Conservation (phyloP, 1,140 invertebrate species). For the Dendrolimus punctatus region DNA sequence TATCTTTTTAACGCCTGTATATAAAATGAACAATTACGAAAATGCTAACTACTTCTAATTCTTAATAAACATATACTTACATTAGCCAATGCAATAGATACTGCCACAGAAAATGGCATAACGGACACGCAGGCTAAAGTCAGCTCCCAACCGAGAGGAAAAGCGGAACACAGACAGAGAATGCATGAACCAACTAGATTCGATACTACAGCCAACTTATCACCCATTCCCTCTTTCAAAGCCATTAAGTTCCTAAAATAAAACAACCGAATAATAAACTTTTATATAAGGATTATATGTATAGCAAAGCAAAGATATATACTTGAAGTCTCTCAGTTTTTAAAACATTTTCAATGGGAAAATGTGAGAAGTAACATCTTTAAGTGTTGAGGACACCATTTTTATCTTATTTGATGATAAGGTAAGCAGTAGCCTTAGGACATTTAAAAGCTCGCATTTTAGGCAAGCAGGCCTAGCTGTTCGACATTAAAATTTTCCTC, state of each 20-base stretch:
- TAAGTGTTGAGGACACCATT: too few relatives aligned
- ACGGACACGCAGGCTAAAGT: conserved; percentile 80
- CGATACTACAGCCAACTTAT: conserved; percentile 86
- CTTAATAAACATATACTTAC: conserved; percentile 30
- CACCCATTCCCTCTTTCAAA: conserved; percentile 91
- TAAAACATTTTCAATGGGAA: too few relatives aligned
- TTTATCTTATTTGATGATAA: too few relatives aligned
- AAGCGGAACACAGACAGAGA: conserved; percentile 79
- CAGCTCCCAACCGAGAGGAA: conserved; percentile 87
- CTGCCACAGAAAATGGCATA: conserved; percentile 56
- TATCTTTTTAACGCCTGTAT: too few relatives aligned
- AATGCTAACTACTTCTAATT: background rate
- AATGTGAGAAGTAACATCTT: too few relatives aligned
- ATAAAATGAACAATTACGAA: background rate
- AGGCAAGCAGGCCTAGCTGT: too few relatives aligned
- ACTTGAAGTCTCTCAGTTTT: too few relatives aligned
- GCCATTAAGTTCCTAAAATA: conserved; percentile 86
- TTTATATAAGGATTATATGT: too few relatives aligned
- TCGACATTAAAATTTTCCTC: too few relatives aligned
- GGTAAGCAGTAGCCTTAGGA: too few relatives aligned
- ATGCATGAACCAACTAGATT: conserved; percentile 80
- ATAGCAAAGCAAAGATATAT: too few relatives aligned
- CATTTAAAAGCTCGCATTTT: too few relatives aligned
- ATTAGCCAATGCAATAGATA: conserved; percentile 51
- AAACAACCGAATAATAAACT: background rate